Conservation (phyloP, 1,140 invertebrate genomes). For the Eupeodes corollae region DNA sequence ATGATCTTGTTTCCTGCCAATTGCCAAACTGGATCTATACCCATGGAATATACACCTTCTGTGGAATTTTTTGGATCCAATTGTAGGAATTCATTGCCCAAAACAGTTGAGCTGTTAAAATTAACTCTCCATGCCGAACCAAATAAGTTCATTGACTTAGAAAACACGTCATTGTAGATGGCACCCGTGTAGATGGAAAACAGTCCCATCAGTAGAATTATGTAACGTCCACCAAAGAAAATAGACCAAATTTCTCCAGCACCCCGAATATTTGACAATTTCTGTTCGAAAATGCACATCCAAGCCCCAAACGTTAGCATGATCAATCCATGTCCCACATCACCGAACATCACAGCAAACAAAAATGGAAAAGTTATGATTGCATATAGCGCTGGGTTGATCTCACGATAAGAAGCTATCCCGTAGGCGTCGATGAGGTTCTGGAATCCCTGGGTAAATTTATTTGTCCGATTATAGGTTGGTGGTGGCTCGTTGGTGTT, state of each 20-base stretch:
- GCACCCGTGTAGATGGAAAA: slow-evolving; percentile 77
- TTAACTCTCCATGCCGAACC: slow-evolving; percentile 57
- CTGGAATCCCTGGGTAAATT: slow-evolving; percentile 93
- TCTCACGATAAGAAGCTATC: slow-evolving; percentile 83
- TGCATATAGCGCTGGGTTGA: slow-evolving; percentile 60
- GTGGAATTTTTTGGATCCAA: slow-evolving; percentile 45
- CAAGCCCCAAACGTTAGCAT: slow-evolving; percentile 62
- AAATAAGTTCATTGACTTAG: slow-evolving; percentile 71
- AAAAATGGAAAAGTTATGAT: slow-evolving; percentile 97
- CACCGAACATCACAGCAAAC: slow-evolving; percentile 97
- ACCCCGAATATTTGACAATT: slow-evolving; percentile 37
- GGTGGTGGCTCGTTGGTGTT: slow-evolving; percentile 69
- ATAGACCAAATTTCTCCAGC: slow-evolving; percentile 61
- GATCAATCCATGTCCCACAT: slow-evolving; percentile 81
- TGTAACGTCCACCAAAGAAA: slow-evolving; percentile 75
- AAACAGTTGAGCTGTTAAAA: slow-evolving; percentile 41
- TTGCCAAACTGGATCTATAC: slow-evolving; percentile 84
- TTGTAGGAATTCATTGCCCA: slow-evolving; percentile 39
- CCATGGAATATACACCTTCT: slow-evolving; percentile 63
- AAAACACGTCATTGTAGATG: slow-evolving; percentile 77
- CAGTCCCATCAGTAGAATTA: slow-evolving; percentile 72
- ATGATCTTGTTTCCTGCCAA: slow-evolving; percentile 88
- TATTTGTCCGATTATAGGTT: slow-evolving; percentile 91
- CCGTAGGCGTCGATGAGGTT: slow-evolving; percentile 93
- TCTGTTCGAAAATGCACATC: slow-evolving; percentile 60